Conservation (phyloP, 2,113 vertebrate species). For the Anolis carolinensis region DNA sequence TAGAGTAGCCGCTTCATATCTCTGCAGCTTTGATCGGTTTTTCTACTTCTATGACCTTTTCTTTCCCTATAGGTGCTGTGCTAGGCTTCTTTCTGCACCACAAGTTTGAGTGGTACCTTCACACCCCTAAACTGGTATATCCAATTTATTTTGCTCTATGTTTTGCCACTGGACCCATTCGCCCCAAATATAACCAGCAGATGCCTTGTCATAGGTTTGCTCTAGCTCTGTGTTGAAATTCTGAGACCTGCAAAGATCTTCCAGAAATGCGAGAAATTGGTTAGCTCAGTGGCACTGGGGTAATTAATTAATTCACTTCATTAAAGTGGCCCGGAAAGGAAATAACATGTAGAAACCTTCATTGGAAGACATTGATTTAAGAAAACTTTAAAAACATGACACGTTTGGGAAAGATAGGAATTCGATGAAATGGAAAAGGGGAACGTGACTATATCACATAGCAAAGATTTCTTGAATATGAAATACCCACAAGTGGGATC, state of each 20-base stretch:
- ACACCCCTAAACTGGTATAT: background rate
- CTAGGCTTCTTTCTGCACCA: background rate
- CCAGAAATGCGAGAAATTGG: background rate
- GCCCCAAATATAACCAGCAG: background rate
- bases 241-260: background rate
- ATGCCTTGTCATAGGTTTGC: background rate
- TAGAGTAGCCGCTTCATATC: background rate
- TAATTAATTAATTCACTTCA: slow-evolving; percentile 1
- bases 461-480: background rate
- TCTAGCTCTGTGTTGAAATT: background rate
- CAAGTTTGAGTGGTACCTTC: background rate
- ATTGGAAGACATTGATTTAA: background rate
- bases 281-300: background rate
- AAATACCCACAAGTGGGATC: background rate
- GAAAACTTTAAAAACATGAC: background rate
- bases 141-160: background rate
- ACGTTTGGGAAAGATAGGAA: background rate
- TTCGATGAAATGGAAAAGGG: background rate
- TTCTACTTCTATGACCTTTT: background rate
- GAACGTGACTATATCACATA: background rate
- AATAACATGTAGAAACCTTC: background rate
- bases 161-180: background rate
- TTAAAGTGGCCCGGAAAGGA: background rate
- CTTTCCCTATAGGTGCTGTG: background rate
- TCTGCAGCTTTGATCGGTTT: background rate